phyloP scores from a whole-genome alignment of 2,113 vertebrate genomes.

The Antennarius striatus region DNA sequence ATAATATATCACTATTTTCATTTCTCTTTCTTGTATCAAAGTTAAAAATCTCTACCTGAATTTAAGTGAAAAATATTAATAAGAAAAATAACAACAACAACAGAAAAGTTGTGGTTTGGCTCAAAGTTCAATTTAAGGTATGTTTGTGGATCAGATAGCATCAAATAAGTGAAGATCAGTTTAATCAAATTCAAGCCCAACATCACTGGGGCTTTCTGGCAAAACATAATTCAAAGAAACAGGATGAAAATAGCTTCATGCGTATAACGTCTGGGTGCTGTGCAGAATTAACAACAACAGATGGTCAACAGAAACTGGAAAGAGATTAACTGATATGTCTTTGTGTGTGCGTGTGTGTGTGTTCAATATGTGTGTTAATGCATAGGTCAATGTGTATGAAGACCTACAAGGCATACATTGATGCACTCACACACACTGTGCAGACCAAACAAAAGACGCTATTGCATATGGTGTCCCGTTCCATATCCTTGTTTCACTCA shows the following conservation, averaged over 20 bases:
- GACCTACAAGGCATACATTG: not conserved
- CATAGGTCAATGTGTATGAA: not conserved
- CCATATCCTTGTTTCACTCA: slow-evolving; percentile 31
- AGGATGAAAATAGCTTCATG: slow-evolving; percentile 51
- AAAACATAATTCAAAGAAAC: slow-evolving; percentile 48
- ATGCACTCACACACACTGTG: slow-evolving; percentile 2
- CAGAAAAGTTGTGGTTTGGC: slow-evolving; percentile 5
- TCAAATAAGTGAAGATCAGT: slow-evolving; percentile 1
- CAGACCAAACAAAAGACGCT: not conserved
- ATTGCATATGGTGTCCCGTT: slow-evolving; percentile 13
- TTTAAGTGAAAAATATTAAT: not conserved
- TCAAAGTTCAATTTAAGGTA: slow-evolving; percentile 19
- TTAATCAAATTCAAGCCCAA: slow-evolving; percentile 38
- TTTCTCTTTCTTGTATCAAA: slow-evolving; percentile 9
- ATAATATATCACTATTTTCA: no score
- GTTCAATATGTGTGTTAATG: not conserved
- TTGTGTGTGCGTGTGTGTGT: not conserved
- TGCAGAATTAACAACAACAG: slow-evolving; percentile 42
- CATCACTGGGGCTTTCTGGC: slow-evolving; percentile 2
- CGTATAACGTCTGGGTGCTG: slow-evolving; percentile 26
- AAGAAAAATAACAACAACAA: not conserved
- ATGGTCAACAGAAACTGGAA: slow-evolving; percentile 1
- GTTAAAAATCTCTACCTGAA: not conserved
- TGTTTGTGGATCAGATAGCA: slow-evolving; percentile 37
- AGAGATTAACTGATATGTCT: not conserved